Conservation (phyloP, 2,888 invertebrate genomes). For the Hirtodrosophila trivittata region DNA sequence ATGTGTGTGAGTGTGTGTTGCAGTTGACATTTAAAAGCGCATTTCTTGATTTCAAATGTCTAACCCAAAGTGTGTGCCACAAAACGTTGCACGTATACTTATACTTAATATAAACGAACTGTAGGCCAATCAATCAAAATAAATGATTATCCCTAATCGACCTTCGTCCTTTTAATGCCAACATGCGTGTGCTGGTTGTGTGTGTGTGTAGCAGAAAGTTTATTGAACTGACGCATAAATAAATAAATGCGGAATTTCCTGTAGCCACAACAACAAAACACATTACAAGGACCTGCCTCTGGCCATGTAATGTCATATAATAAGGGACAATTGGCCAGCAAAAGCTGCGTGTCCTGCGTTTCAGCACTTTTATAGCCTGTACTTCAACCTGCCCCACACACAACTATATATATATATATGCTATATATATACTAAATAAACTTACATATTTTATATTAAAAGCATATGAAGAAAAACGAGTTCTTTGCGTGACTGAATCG, state of each 20-base stretch:
- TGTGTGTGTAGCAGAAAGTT: constrained; percentile 4
- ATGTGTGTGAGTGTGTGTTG: constrained; percentile 39
- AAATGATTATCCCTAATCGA: constrained; percentile 24
- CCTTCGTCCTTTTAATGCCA: constrained; percentile 14
- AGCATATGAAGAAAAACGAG: constrained; percentile 72
- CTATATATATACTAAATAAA: constrained; percentile 7
- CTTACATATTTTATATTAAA: constrained; percentile 63
- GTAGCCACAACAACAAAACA: too few relatives aligned
- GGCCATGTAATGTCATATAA: constrained; percentile 31
- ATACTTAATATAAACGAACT: constrained; percentile 43
- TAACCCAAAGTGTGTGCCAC: constrained; percentile 9
- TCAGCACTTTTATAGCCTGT: constrained; percentile 10
- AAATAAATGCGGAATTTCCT: background rate
- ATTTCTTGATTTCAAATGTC: constrained; percentile 24
- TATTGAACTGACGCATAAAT: constrained; percentile 16
- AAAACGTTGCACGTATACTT: constrained; percentile 35
- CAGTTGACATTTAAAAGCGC: constrained; percentile 57
- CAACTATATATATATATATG: background rate
- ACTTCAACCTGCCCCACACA: too few relatives aligned
- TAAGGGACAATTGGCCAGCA: constrained; percentile 35
- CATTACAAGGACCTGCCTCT: background rate
- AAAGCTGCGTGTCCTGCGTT: constrained; percentile 26
- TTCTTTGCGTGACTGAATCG: constrained; percentile 63
- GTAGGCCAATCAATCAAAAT: constrained; percentile 42
- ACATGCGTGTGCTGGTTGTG: background rate